Percentiles rank a stretch among this genome's conserved stretches.
phyloP scores from a whole-genome alignment of 2,113 vertebrate genomes.

The Vulpes ferrilata region DNA sequence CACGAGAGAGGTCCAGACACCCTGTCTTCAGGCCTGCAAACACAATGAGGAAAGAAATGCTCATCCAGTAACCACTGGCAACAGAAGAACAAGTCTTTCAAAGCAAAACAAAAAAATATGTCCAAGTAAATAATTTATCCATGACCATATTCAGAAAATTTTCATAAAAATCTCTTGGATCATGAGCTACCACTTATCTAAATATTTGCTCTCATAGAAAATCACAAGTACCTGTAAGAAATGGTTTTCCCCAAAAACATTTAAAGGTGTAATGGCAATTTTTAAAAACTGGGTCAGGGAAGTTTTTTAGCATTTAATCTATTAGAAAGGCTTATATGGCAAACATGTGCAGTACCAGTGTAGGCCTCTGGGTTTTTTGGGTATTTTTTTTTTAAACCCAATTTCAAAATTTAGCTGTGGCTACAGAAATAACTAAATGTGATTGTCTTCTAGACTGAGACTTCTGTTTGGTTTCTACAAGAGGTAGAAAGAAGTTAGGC shows the following conservation, averaged over 20 bases:
- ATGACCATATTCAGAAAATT: neutral
- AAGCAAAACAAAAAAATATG: neutral
- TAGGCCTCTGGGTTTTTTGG: neutral
- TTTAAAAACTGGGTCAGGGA: neutral
- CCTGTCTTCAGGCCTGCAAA: neutral
- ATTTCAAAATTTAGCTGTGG: neutral
- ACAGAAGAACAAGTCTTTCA: neutral
- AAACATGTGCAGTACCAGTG: accelerated
- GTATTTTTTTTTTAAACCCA: neutral
- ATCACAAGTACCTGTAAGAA: neutral
- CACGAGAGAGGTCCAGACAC: neutral
- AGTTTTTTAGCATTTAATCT: neutral
- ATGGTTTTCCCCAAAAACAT: neutral
- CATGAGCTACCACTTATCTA: neutral
- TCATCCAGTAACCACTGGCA: too few species aligned
- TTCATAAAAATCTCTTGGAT: neutral
- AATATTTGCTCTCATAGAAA: neutral
- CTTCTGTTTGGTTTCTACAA: neutral
- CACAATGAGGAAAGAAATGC: neutral
- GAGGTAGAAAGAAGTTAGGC: neutral
- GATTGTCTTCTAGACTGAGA: neutral
- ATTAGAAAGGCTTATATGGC: neutral
- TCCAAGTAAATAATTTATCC: neutral
- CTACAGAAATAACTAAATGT: neutral
- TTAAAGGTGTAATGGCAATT: neutral